Conservation (phyloP, 2,797 vertebrate genomes). For the Holocentrus rufus region DNA sequence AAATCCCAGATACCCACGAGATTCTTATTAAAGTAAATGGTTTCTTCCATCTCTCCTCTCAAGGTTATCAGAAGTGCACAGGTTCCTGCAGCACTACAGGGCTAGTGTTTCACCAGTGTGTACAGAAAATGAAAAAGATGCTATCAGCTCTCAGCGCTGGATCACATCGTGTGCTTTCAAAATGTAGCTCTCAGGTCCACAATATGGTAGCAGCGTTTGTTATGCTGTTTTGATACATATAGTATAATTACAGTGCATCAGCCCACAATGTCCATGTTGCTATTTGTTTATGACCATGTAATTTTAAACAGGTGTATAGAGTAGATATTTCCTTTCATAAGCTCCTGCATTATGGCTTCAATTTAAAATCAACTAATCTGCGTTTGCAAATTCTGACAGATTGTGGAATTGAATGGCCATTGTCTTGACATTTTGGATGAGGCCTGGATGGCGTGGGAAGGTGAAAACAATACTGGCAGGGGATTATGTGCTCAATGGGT, state of each 20-base stretch:
- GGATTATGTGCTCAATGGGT: not conserved
- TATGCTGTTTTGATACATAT: constrained; percentile 27
- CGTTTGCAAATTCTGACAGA: not conserved
- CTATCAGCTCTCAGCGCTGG: constrained; percentile 44
- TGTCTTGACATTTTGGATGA: not conserved
- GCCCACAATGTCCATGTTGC: no score
- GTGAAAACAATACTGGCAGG: not conserved
- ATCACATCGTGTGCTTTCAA: constrained; percentile 48
- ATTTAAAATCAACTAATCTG: constrained; percentile 23
- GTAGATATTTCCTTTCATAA: not conserved
- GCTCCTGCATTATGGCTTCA: not conserved
- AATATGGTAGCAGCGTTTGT: constrained; percentile 29
- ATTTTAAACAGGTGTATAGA: not conserved
- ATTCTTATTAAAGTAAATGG: constrained; percentile 64
- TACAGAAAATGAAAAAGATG: constrained; percentile 66
- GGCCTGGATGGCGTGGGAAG: not conserved
- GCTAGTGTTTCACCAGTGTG: constrained; percentile 53
- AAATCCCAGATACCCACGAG: constrained; percentile 31
- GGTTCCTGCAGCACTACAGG: constrained; percentile 38
- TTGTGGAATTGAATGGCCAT: not conserved
- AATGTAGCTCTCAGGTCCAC: constrained; percentile 43
- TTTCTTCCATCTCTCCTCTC: constrained; percentile 57
- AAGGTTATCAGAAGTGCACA: constrained; percentile 72
- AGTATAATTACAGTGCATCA: no score
- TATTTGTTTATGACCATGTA: constrained; percentile 1